Base-by-base conservation (phyloP, 2,797 vertebrate genomes). In the Loriculus beryllinus region DNA sequence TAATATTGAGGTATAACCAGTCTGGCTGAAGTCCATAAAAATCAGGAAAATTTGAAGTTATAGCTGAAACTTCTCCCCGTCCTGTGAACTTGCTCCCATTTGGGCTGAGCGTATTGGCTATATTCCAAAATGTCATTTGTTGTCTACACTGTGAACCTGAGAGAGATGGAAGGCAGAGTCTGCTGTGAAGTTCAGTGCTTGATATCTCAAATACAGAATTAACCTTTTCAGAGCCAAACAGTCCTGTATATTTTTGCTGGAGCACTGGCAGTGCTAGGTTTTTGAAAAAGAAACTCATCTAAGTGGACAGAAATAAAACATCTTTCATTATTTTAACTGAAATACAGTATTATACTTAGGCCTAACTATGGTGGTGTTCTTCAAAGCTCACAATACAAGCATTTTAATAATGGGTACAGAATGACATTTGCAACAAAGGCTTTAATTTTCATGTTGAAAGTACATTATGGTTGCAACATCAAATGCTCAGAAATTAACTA, bases 11-110 rank as follows among this genome's bases (percentile, higher is more conserved):
- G 60, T 71, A 94, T 93, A 95, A 96, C 79, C 75, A 84, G 76
- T 70, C 84, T 90, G 48, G 80, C 75, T 90, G 43, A 91, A 95
- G 54, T 93, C 93, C 94, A 94, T 95, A 94, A 97, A 94, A 95
- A 90, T 83, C 33, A 79, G 68, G 94, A 93, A 97, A 97, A 95
- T 93, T 47, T 87, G 94, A 83, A 91, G 82, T 79, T 91, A 56
- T 26, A 81, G 56, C 80, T 95, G 85, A 91, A 96, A 93, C 12
- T 52, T 91, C 83, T 85, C 86, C 60, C 40, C 42, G n/a, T 83
- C 54, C 59, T 65, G 29, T 83, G 86, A 92, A 88, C 64, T 92
- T 1, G 0, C 62, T 93, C 71, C 86, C 23, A 57, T 81, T 82
- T 83, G 69, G 84, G 39, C 45, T 83, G 69, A 81, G 69, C 29